phyloP scores from a whole-genome alignment of 2,888 invertebrate species.

The Idaea dimidiata region DNA sequence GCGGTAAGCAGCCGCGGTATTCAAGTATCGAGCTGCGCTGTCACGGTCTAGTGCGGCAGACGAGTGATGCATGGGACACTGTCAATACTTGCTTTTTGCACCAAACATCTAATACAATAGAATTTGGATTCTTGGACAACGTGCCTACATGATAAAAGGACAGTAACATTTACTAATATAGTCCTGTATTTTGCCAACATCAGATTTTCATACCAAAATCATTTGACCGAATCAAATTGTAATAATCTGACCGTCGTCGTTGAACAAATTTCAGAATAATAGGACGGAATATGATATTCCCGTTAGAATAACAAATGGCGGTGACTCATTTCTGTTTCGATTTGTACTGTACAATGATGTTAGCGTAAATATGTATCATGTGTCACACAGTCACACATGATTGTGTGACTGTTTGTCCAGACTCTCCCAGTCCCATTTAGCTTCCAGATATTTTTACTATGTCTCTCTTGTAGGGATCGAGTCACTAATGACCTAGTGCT shows the following conservation, averaged over 20 bases:
- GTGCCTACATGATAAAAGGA: background rate
- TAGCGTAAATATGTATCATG: slow-evolving; percentile 23
- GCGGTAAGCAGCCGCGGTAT: slow-evolving; percentile 18
- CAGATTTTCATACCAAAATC: background rate
- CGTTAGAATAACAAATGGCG: slow-evolving; percentile 15
- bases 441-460: slow-evolving; percentile 24
- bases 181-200: background rate
- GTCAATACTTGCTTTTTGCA: slow-evolving; percentile 29
- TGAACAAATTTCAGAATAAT: background rate
- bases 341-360: slow-evolving; percentile 29
- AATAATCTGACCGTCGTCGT: background rate
- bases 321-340: slow-evolving; percentile 46
- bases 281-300: slow-evolving; percentile 11
- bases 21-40: slow-evolving; percentile 22
- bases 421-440: slow-evolving; percentile 31
- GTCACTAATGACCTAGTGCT: slow-evolving; percentile 19
- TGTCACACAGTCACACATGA: no score
- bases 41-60: slow-evolving; percentile 32
- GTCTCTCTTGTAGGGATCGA: slow-evolving; percentile 26
- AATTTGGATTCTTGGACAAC: background rate
- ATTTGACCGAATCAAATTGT: background rate
- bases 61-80: slow-evolving; percentile 29
- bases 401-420: slow-evolving; percentile 26
- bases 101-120: slow-evolving; percentile 3
- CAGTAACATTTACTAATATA: background rate